Conservation (phyloP, 2,888 invertebrate genomes). For the Drosophila monieri region DNA sequence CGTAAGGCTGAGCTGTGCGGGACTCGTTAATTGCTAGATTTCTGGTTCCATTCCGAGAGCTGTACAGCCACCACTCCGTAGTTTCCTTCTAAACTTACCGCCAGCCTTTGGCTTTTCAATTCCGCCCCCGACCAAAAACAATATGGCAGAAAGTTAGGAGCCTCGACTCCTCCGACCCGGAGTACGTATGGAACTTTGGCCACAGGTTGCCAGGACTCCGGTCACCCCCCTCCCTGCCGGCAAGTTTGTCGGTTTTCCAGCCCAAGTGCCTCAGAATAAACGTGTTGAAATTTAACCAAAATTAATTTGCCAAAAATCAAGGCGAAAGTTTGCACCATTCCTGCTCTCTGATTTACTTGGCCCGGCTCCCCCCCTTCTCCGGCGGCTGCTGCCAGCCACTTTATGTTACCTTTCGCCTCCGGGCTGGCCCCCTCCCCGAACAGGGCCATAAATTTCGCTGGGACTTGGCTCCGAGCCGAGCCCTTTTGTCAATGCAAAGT, state of each 20-base stretch:
- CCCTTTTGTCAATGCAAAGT: slow-evolving; percentile 35
- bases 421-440: not conserved
- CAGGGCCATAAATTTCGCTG: slow-evolving; percentile 40
- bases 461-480: slow-evolving; percentile 17
- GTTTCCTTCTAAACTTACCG: slow-evolving; percentile 4
- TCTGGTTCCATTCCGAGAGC: not conserved
- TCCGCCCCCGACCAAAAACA: slow-evolving; percentile 32
- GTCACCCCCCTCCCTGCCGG: not conserved
- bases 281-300: slow-evolving; percentile 50
- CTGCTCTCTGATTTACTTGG: slow-evolving; percentile 41
- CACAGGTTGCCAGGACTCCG: not conserved
- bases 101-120: slow-evolving; percentile 40
- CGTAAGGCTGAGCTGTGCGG: no score
- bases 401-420: slow-evolving; percentile 3
- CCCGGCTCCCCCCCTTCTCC: not conserved
- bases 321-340: slow-evolving; percentile 34
- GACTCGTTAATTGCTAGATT: not conserved
- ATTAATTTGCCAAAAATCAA: slow-evolving; percentile 51
- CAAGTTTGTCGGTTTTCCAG: slow-evolving; percentile 17
- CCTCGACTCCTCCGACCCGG: slow-evolving; percentile 48
- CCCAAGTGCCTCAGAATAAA: slow-evolving; percentile 21
- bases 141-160: slow-evolving; percentile 63
- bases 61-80: not conserved
- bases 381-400: not conserved
- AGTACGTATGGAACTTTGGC: slow-evolving; percentile 9